Evolutionary conservation across 64 coral and sea anemone species (phyloP).

Genomic region (Platygyra sinensis): DNA sequence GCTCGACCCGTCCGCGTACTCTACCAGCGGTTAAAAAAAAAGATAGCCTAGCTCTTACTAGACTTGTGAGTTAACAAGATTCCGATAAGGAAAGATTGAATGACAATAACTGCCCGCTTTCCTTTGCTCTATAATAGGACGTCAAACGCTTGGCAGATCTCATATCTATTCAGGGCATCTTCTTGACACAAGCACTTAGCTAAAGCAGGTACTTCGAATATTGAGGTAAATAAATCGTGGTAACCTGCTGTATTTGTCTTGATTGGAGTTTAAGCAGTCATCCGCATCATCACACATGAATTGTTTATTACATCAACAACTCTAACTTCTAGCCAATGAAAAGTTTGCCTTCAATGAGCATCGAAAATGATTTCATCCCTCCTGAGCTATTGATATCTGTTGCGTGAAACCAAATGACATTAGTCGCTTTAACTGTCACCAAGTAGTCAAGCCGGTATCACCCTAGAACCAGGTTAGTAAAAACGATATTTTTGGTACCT

Average conservation of each 20-base stretch:
- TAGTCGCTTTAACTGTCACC: background rate
- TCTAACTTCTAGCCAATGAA: conserved; percentile 4
- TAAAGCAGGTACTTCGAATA: background rate
- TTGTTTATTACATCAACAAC: conserved; percentile 31
- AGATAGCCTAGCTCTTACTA: no score
- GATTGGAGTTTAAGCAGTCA: conserved; percentile 6
- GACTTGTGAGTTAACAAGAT: background rate
- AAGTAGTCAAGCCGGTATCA: background rate
- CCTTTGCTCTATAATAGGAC: background rate
- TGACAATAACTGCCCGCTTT: background rate
- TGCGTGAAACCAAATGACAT: background rate
- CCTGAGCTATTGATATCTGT: background rate
- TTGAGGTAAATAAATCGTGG: background rate
- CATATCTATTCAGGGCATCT: background rate
- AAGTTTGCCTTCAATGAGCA: background rate
- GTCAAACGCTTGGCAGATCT: background rate
- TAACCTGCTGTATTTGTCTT: conserved; percentile 19
- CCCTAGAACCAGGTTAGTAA: background rate
- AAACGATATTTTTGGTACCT: background rate
- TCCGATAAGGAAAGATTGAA: background rate
- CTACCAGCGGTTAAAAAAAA: no score
- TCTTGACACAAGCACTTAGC: background rate
- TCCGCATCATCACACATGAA: conserved; percentile 3
- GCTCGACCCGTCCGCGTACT: no score
- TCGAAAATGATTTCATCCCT: conserved; percentile 32